Conservation (phyloP, 2,113 vertebrate species). For the Rhagologus leucostigma region DNA sequence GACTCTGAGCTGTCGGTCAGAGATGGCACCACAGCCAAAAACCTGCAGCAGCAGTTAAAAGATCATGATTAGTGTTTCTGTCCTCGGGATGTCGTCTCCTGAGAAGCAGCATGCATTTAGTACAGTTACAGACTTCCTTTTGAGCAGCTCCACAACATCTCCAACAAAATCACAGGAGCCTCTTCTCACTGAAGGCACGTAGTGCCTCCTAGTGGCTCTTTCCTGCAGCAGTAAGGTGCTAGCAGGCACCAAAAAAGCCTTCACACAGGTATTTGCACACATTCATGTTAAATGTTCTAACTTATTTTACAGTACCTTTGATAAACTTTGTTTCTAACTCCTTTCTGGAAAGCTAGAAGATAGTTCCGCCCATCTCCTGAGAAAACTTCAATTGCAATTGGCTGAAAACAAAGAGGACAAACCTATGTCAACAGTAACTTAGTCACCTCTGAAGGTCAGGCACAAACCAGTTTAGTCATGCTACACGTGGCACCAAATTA, state of each 20-base stretch:
- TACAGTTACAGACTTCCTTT: background rate
- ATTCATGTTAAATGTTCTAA: background rate
- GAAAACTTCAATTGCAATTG: conserved; percentile 97
- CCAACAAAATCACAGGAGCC: fast-evolving
- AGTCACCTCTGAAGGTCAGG: background rate
- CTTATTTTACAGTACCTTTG: conserved; percentile 82
- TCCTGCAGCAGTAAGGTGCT: background rate
- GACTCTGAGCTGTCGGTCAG: conserved; percentile 97
- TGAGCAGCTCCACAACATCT: background rate
- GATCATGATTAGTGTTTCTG: background rate
- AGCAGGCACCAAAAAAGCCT: background rate
- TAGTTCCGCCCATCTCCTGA: conserved; percentile 98
- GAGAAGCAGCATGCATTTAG: background rate
- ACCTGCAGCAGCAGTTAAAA: conserved; percentile 75
- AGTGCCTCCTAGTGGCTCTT: background rate
- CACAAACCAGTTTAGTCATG: background rate
- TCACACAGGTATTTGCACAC: background rate
- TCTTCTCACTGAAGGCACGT: background rate
- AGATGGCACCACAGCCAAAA: conserved; percentile 95
- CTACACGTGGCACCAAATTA: background rate
- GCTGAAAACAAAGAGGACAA: conserved; percentile 71
- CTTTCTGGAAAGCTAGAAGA: conserved; percentile 94
- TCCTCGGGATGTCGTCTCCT: fast-evolving
- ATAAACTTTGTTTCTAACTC: conserved; percentile 98
- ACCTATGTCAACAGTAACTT: background rate